Percentiles rank a stretch among this genome's conserved stretches.
Conservation (phyloP, 1,140 invertebrate genomes). For the Venturia canescens region DNA sequence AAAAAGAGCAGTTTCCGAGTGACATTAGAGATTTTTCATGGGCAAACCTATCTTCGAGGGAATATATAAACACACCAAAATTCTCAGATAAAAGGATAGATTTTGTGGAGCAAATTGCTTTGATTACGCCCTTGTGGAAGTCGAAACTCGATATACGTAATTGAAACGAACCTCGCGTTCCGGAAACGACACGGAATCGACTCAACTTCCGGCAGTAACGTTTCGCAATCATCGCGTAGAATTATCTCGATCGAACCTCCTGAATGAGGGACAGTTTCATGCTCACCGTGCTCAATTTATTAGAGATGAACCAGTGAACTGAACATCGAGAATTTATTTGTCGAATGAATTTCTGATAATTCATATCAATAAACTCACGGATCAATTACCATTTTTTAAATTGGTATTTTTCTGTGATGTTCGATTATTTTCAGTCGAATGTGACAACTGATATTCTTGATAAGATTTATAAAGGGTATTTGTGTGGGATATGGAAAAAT, state of each 20-base stretch:
- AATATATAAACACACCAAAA: too few relatives aligned
- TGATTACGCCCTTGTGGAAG: not conserved
- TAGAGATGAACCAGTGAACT: not conserved
- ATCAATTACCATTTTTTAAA: too few relatives aligned
- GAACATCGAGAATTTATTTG: not conserved
- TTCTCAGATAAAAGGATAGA: too few relatives aligned
- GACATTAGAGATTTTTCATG: too few relatives aligned
- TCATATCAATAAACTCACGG: not conserved
- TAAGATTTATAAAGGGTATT: too few relatives aligned
- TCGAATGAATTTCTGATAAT: not conserved
- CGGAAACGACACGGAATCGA: not conserved
- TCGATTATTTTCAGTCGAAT: too few relatives aligned
- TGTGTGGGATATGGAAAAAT: too few relatives aligned
- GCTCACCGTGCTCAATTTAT: not conserved
- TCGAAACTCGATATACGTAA: not conserved
- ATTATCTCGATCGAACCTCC: conserved; percentile 19
- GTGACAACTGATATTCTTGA: too few relatives aligned
- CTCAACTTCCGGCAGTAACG: conserved; percentile 21
- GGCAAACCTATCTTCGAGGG: too few relatives aligned
- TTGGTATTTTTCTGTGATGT: too few relatives aligned
- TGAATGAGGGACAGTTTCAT: not conserved
- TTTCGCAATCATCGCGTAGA: conserved; percentile 9
- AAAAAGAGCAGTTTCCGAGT: not conserved
- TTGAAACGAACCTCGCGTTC: not conserved
- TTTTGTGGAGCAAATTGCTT: not conserved